phyloP scores from a whole-genome alignment of 2,797 vertebrate genomes.

The Odontamblyopus rebecca region DNA sequence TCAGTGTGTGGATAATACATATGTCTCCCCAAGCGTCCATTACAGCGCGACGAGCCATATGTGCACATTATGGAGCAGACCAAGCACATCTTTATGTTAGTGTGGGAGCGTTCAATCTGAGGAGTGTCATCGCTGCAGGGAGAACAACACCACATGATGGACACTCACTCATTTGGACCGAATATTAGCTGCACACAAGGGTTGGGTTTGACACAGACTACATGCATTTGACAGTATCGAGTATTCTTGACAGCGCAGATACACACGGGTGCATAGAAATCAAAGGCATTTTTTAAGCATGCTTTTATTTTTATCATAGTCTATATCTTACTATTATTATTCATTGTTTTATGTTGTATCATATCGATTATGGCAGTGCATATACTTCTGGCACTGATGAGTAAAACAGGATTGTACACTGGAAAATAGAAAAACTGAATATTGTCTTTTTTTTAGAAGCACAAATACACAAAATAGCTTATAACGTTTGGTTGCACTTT shows the following conservation, averaged over 20 bases:
- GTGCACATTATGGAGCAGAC: slow-evolving; percentile 22
- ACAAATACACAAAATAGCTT: no score
- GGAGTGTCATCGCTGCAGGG: slow-evolving; percentile 13
- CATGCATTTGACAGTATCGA: background rate
- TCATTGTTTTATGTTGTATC: no score
- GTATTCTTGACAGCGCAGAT: no score
- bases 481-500: no score
- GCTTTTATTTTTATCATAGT: no score
- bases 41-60: slow-evolving; percentile 18
- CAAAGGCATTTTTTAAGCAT: no score
- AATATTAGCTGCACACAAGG: background rate
- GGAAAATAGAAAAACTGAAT: no score
- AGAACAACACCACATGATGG: slow-evolving; percentile 25
- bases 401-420: no score
- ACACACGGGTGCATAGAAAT: background rate
- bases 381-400: no score
- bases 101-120: slow-evolving; percentile 25
- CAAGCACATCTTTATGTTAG: slow-evolving; percentile 16
- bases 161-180: slow-evolving; percentile 11
- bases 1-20: slow-evolving; percentile 24
- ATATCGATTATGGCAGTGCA: no score
- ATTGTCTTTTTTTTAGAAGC: no score
- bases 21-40: slow-evolving; percentile 16
- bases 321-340: no score
- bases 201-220: background rate